Conservation (phyloP, 2,888 invertebrate genomes). For the Eupithecia inturbata region DNA sequence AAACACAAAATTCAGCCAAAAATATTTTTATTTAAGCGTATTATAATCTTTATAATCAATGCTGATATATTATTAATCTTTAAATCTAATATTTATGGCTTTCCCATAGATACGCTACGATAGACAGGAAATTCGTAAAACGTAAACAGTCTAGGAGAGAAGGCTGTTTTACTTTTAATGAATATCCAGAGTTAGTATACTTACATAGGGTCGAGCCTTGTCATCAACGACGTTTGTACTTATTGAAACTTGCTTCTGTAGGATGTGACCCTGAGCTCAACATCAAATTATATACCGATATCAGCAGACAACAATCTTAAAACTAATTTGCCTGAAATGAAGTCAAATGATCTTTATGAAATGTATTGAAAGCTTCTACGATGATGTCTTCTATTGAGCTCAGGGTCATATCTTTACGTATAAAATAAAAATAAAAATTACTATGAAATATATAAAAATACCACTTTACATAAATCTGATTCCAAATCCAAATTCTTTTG, state of each 20-base stretch:
- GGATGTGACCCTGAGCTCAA: slow-evolving; percentile 13
- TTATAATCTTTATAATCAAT: slow-evolving; percentile 84
- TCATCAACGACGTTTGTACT: slow-evolving; percentile 74
- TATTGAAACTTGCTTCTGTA: slow-evolving; percentile 65
- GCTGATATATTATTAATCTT: slow-evolving; percentile 83
- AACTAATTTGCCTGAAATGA: background rate
- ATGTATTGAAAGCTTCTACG: background rate
- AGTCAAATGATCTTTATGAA: background rate
- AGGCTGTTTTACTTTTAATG: slow-evolving; percentile 62
- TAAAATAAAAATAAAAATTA: slow-evolving; percentile 64
- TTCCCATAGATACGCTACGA: slow-evolving; percentile 70
- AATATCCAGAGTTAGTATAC: slow-evolving; percentile 68
- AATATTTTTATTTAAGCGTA: slow-evolving; percentile 85
- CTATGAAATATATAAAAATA: slow-evolving; percentile 79
- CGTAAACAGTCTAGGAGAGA: slow-evolving; percentile 49
- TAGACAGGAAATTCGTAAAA: slow-evolving; percentile 64
- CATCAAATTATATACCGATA: background rate
- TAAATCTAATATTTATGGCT: slow-evolving; percentile 80
- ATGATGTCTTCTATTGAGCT: background rate
- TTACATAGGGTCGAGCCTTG: slow-evolving; percentile 69
- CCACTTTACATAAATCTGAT: slow-evolving; percentile 68
- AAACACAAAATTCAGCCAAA: slow-evolving; percentile 79
- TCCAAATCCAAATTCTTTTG: slow-evolving; percentile 73
- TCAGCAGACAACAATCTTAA: background rate
- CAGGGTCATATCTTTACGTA: slow-evolving; percentile 47